Conservation (phyloP, 2,888 invertebrate species). For the Drosophila leonis region DNA sequence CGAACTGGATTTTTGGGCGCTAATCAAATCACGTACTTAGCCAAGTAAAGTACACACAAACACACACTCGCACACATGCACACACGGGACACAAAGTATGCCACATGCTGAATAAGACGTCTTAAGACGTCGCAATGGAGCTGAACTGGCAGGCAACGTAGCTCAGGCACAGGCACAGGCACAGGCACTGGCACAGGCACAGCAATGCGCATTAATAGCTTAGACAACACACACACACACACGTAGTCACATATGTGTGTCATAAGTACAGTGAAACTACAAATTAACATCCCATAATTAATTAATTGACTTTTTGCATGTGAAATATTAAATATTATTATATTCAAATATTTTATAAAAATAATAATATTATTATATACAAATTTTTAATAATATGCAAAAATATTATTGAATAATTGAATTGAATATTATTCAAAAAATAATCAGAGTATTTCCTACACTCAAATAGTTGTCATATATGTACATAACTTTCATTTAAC, state of each 20-base stretch:
- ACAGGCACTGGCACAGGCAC: slow-evolving; percentile 43
- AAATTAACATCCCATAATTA: background rate
- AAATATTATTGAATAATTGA: too few relatives aligned
- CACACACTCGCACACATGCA: slow-evolving; percentile 10
- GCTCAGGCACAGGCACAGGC: slow-evolving; percentile 37
- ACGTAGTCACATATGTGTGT: background rate
- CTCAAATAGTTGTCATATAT: background rate
- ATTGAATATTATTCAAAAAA: too few relatives aligned
- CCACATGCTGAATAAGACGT: slow-evolving; percentile 28
- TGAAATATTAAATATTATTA: background rate
- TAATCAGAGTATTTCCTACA: too few relatives aligned
- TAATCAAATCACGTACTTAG: slow-evolving; percentile 82
- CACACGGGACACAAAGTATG: slow-evolving; percentile 35
- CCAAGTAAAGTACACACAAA: slow-evolving; percentile 72
- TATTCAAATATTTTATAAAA: too few relatives aligned
- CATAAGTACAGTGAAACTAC: slow-evolving; percentile 36
- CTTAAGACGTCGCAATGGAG: slow-evolving; percentile 45
- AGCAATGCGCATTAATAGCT: slow-evolving; percentile 75
- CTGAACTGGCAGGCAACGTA: slow-evolving; percentile 29
- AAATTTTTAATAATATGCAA: background rate
- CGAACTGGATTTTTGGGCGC: slow-evolving; percentile 67
- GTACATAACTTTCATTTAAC: background rate
- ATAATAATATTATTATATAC: too few relatives aligned
- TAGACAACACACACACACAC: slow-evolving; percentile 42
- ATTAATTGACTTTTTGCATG: background rate